phyloP scores from a whole-genome alignment of 2,888 invertebrate species.

The Doris montereyensis region DNA sequence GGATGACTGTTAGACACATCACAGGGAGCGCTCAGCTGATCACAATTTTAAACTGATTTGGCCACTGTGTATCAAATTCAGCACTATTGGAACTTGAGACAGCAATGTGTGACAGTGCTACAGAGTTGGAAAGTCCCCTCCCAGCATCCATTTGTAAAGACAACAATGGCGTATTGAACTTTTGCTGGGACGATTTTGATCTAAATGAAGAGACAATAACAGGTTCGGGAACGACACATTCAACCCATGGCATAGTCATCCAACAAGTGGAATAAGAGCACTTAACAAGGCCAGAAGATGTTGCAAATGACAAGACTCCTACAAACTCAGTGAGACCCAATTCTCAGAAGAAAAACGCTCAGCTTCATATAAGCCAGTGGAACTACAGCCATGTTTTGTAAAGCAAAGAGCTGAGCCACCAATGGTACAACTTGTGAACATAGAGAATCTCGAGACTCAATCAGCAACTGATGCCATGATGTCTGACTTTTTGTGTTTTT shows the following conservation, averaged over 20 bases:
- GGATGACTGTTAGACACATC: conserved; percentile 27
- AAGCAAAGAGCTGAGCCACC: conserved; percentile 37
- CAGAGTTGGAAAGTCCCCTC: background rate
- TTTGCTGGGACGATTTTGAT: conserved; percentile 32
- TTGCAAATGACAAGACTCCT: background rate
- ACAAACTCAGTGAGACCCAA: background rate
- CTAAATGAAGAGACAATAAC: background rate
- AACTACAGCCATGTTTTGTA: conserved; percentile 38
- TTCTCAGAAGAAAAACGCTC: background rate
- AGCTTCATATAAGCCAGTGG: background rate
- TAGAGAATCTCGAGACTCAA: no score
- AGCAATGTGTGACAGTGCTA: conserved; percentile 31
- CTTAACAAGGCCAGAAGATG: background rate
- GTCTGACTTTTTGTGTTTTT: background rate
- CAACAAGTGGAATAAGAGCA: background rate
- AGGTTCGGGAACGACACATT: conserved; percentile 30
- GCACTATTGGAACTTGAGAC: conserved; percentile 31
- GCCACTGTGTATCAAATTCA: conserved; percentile 31
- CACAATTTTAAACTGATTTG: conserved; percentile 30
- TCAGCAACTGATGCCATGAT: background rate
- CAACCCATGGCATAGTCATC: conserved; percentile 33
- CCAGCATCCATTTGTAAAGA: background rate
- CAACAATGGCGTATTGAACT: conserved; percentile 9
- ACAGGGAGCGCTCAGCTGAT: conserved; percentile 29
- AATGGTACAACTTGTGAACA: no score